Base-by-base conservation (phyloP, 2,888 invertebrate genomes). In the Pristionchus japonicus region DNA sequence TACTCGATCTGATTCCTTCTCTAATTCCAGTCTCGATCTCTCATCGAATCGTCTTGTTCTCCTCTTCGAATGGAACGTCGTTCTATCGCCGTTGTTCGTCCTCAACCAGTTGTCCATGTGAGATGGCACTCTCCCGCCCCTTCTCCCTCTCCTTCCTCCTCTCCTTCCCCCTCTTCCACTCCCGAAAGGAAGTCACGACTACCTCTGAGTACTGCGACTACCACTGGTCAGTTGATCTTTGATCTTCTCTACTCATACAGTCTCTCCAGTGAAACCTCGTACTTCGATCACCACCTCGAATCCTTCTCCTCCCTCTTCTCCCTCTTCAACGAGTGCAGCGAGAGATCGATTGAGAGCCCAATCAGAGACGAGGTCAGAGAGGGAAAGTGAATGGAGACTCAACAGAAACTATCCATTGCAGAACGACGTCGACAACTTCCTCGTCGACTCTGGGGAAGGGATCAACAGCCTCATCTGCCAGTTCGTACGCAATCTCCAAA, bases 31-130 rank as follows among this genome's bases (percentile, higher is more conserved):
- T 86, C 86, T 86, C 86, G 86, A 47, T 86, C 86, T 27, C 49
- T 86, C 43, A 70, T 86, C 37, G 86, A 86, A 86, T 70, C 85
- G 6, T 89, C 89, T 1, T 40, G 34, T 77, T 91, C 91, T 20
- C 89, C 91, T 27, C 91, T 91, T 91, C 86, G 91, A 89, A 88
- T 89, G n/a, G 90, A 92, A 77, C 52, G 91, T 20, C 89, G 90
- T 34, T 90, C 91, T 1, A 90, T 93, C 13, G 93, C 93, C 13
- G 91, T 94, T n/a, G 93, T 94, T 13, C 89, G 93, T 31, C 94
- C 94, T 0, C 94, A 94, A 80, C 94, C 93, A 1, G 93, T 94
- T 64, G 90, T 94, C 20, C 91, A 91, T 17, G 89, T 93, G 64
- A 70, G 90, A 64, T 89, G 89, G 9, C 89, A 89, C 31, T 89